Evolutionary conservation across 2,888 invertebrate genomes (phyloP), one percentile per base, ranked within the genome.

Genomic region (Metellina segmentata): DNA sequence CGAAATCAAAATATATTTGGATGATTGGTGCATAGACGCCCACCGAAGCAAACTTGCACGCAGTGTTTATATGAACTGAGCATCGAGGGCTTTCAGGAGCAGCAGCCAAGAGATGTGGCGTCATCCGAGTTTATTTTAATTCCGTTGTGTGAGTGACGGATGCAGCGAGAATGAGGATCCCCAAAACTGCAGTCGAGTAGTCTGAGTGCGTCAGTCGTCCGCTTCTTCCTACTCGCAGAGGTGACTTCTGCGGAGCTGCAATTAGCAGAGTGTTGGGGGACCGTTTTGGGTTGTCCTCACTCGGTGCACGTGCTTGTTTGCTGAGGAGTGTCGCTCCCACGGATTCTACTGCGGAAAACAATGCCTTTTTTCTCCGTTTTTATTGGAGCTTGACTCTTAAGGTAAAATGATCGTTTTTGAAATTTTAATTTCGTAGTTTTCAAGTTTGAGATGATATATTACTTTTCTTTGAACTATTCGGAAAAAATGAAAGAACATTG

Each of bases 211-310:
- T 85, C 85, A 85, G 51, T 86, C 71, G 51, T n/a, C 49, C 69
- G n/a, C 61, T 11, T 78, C 79, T 87, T 87, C 87, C 87, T 87
- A 70, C 49, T 81, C 53, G 6, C 74, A 87, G 87, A 87, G 87
- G 87, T 87, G 87, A 87, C 87, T 87, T 48, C 48, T 82, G 61
- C 70, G 19, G 71, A 48, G 49, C 51, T 72, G 74, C 53, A 75
- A 85, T 85, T 74, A 85, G 85, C 34, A 19, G 82, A 19, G 61
- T 16, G n/a, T 16, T 11, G 13, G 13, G 61, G 61, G 7, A 61
- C 61, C 61, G 13, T 11, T 61, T 61, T 8, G 9, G 61, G 16
- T 11, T 16, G 61, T 61, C 61, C 11, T 61, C 61, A 8, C 34
- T 61, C 61, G 9, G 4, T 34, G 34, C 61, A 61, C 61, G 16